Base-by-base conservation (phyloP, 35 echinoderm and acorn worm species). In the Strongylocentrotus purpuratus region DNA sequence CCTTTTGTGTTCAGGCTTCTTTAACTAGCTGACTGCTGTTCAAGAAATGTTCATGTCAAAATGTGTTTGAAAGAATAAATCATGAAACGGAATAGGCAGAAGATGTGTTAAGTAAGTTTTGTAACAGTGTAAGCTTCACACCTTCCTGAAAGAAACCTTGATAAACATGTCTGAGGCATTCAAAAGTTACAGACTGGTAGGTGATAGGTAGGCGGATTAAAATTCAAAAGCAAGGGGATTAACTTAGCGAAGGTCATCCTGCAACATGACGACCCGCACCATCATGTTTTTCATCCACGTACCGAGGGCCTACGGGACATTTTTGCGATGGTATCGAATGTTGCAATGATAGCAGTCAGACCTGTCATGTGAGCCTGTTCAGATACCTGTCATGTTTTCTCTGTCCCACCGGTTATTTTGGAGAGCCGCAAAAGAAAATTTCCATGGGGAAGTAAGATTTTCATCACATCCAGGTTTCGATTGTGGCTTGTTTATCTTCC, bases 131-230 rank as follows among this genome's bases (percentile, higher is more conserved):
- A 18, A 78, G 65, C 22, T 78, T 78, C 22, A 78, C 20, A 28
- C 5, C 65, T 22, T 78, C 7, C 22, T 22, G 25, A 78, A 70
- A n/a, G 8, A 78, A 78, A 28, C 20, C 65, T 78, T 78, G 65
- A 28, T 8, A 78, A 78, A 78, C 65, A 78, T 78, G 65, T 78
- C 65, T 78, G 65, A 25, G 65, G 20, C 65, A 78, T 31, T n/a
- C 22, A 78, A 78, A 28, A 28, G 65, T 78, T 78, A n/a, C 65
- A 78, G 65, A 78, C 65, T 78, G 87, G 33, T n/a, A 89, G 87
- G 87, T 89, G 87, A 89, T 89, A 89, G 32, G 87, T 89, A 32
- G 87, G 87, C 45, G 32, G 87, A 89, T 89, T 45, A 89, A 89
- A 89, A 89, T 89, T 89, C 87, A 46, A 45, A 46, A 20, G 87